A percentile compares a stretch with the other conserved stretches of the same genome.
These are phyloP conservation scores for Aphaenogaster ashmeadi DNA, from an alignment of 1,140 invertebrate genomes.

Conservation along the genomic window DNA sequence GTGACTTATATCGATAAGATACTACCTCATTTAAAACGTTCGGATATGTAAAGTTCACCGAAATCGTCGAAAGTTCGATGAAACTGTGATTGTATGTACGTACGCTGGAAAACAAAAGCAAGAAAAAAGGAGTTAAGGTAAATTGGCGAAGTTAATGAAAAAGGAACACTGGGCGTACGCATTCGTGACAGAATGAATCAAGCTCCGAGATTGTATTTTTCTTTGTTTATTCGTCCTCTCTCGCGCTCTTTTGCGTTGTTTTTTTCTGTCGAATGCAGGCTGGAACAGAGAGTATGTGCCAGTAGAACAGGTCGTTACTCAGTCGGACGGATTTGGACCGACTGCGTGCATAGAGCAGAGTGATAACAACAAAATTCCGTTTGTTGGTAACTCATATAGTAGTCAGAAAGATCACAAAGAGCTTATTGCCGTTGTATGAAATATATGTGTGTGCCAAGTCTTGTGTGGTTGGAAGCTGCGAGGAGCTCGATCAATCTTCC, in stretches of 20 bases:
- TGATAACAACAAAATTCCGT: slow-evolving; percentile 66
- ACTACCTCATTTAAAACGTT: not conserved
- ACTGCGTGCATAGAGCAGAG: slow-evolving; percentile 54
- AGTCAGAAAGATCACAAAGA: slow-evolving; percentile 56
- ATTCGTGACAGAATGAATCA: slow-evolving; percentile 68
- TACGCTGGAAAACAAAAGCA: not conserved
- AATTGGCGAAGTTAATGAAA: slow-evolving; percentile 70
- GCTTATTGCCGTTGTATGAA: slow-evolving; percentile 54
- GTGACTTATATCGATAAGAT: not conserved
- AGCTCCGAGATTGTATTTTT: slow-evolving; percentile 63
- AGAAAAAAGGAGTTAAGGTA: slow-evolving; percentile 1
- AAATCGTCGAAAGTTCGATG: slow-evolving; percentile 2
- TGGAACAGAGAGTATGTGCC: slow-evolving; percentile 64
- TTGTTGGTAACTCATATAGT: slow-evolving; percentile 65
- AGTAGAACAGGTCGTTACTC: slow-evolving; percentile 72
- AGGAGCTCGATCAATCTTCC: slow-evolving; percentile 61
- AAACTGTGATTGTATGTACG: not conserved
- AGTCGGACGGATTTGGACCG: slow-evolving; percentile 64
- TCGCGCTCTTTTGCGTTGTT: slow-evolving; percentile 48
- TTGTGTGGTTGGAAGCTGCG: slow-evolving; percentile 6
- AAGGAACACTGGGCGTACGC: slow-evolving; percentile 34
- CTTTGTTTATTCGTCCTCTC: slow-evolving; percentile 74
- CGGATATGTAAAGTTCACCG: not conserved
- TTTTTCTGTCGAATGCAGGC: slow-evolving; percentile 51
- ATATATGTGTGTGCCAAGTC: slow-evolving; percentile 58